Evolutionary conservation across 2,797 vertebrate genomes (phyloP).

Genomic region (Crax fasciolata): DNA sequence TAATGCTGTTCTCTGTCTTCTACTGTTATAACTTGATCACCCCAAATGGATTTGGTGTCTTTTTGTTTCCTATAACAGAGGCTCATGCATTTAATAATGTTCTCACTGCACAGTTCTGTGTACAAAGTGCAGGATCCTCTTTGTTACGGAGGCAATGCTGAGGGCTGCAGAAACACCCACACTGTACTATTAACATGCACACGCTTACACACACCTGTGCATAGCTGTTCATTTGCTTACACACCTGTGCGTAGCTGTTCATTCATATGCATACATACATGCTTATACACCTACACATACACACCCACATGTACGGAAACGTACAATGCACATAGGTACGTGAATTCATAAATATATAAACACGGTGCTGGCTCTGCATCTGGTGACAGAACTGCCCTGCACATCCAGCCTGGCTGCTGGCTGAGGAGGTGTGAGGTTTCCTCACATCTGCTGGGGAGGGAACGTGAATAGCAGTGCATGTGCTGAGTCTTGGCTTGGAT

Average conservation of each 20-base stretch:
- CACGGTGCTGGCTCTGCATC: neutral
- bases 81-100: neutral
- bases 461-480: neutral
- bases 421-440: neutral
- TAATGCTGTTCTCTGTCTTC: neutral
- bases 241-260: neutral
- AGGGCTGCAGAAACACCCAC: neutral
- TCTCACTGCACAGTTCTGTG: neutral
- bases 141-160: neutral
- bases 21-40: neutral
- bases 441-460: neutral
- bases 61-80: neutral
- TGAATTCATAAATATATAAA: neutral
- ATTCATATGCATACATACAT: neutral
- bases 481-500: neutral
- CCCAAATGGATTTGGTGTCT: neutral
- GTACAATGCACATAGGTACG: neutral
- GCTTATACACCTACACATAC: neutral
- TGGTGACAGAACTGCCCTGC: neutral
- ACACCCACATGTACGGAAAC: neutral
- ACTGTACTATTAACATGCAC: rapidly evolving
- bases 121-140: neutral
- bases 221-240: neutral
- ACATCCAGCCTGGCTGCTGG: neutral
- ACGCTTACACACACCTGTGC: neutral